A percentile compares a stretch with the other conserved stretches of the same genome.
Conservation (phyloP, 2,888 invertebrate species). For the Drosophila colorata region DNA sequence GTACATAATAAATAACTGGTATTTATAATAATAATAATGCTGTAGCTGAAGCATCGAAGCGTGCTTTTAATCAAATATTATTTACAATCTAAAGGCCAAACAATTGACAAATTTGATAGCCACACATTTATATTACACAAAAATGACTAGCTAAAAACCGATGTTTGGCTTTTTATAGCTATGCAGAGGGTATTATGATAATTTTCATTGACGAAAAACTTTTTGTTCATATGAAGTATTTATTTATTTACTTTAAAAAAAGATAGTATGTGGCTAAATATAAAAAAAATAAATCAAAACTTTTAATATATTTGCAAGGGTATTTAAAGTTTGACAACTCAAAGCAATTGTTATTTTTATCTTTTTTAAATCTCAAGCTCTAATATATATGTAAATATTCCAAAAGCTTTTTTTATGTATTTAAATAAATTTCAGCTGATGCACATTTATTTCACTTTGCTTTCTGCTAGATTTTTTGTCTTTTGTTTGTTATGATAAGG, state of each 20-base stretch:
- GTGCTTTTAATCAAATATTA: neutral
- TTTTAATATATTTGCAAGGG: too few relatives aligned
- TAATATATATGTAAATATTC: too few relatives aligned
- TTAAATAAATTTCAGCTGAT: neutral
- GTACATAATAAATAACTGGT: neutral
- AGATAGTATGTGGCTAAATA: too few relatives aligned
- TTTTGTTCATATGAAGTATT: too few relatives aligned
- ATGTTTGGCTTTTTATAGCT: neutral
- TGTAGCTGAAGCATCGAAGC: neutral
- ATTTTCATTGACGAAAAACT: too few relatives aligned
- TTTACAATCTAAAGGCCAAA: neutral
- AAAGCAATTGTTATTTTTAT: too few relatives aligned
- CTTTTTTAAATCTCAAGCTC: too few relatives aligned
- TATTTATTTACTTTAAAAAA: too few relatives aligned
- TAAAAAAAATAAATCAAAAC: too few relatives aligned
- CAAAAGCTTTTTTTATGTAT: too few relatives aligned
- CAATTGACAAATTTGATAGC: neutral
- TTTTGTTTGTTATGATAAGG: conserved; percentile 11
- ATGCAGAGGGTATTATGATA: neutral
- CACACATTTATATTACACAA: neutral
- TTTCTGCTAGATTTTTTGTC: neutral
- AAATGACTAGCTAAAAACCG: neutral
- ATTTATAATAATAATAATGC: neutral
- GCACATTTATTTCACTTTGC: neutral
- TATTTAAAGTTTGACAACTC: neutral